phyloP scores from a whole-genome alignment of 1,140 invertebrate genomes.

The Formica selysi region DNA sequence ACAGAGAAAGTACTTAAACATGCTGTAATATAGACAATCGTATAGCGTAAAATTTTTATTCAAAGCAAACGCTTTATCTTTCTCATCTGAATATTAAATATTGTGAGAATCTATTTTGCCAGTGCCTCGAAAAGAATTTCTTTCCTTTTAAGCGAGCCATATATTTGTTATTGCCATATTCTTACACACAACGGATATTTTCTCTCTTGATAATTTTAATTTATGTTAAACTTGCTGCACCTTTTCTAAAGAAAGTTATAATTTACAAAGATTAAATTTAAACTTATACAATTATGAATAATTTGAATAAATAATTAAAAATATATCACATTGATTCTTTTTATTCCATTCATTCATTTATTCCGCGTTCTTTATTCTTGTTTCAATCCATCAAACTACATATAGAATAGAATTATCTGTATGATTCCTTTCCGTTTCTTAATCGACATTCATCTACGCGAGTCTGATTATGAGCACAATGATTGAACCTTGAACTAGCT shows the following conservation, averaged over 20 bases:
- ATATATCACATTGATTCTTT: background rate
- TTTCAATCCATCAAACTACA: background rate
- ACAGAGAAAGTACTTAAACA: slow-evolving; percentile 31
- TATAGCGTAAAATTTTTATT: background rate
- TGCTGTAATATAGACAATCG: background rate
- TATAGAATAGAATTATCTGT: background rate
- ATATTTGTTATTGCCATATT: background rate
- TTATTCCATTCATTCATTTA: no score
- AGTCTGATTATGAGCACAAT: background rate
- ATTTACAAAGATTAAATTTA: background rate
- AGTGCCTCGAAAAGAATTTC: background rate
- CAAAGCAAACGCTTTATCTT: slow-evolving; percentile 4
- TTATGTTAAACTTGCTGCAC: background rate
- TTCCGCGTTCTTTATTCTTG: background rate
- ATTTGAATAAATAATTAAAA: background rate
- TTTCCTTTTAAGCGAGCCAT: background rate
- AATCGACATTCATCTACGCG: background rate
- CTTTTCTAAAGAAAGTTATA: no score
- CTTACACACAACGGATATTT: background rate
- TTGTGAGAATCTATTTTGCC: slow-evolving; percentile 1
- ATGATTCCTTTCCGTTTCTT: background rate
- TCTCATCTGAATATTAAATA: slow-evolving; percentile 1
- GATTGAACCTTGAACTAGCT: background rate
- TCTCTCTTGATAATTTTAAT: background rate
- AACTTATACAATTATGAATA: background rate